Evolutionary conservation across 2,113 vertebrate species (phyloP).

Genomic region (Hippocampus zosterae): DNA sequence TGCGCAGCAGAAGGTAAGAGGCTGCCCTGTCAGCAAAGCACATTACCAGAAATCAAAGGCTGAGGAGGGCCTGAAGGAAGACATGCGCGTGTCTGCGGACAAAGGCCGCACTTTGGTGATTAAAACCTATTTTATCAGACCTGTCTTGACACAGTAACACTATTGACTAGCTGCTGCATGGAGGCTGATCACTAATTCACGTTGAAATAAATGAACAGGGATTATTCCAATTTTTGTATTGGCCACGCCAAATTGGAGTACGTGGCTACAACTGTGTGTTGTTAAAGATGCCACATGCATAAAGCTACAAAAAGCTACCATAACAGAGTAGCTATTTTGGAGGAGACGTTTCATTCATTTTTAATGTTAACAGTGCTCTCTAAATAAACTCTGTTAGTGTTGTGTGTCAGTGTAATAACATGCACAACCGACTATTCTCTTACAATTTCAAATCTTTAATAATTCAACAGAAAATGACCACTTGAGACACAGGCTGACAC

Average conservation of each 20-base stretch:
- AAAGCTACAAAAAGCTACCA: background rate
- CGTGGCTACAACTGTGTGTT: background rate
- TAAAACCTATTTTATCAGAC: constrained; percentile 93
- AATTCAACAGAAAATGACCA: constrained; percentile 28
- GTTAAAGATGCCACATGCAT: background rate
- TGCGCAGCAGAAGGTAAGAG: constrained; percentile 71
- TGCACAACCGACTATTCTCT: constrained; percentile 16
- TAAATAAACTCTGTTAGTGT: constrained; percentile 19
- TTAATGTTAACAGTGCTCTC: constrained; percentile 24
- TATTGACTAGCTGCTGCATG: constrained; percentile 79
- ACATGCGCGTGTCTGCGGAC: constrained; percentile 62
- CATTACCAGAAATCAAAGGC: constrained; percentile 95
- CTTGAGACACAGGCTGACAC: constrained; percentile 12
- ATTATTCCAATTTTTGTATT: constrained; percentile 75
- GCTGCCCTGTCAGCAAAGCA: constrained; percentile 88
- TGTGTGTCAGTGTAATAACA: constrained; percentile 27
- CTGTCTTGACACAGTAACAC: constrained; percentile 66
- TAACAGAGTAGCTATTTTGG: background rate
- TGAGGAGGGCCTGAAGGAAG: constrained; percentile 67
- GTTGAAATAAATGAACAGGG: constrained; percentile 79
- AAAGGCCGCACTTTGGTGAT: constrained; percentile 90
- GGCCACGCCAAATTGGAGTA: constrained; percentile 47
- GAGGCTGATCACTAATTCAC: constrained; percentile 80
- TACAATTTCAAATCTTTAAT: constrained; percentile 47
- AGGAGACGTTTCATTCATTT: constrained; percentile 20